phyloP scores from a whole-genome alignment of 2,797 vertebrate species.

The Alosa sapidissima region DNA sequence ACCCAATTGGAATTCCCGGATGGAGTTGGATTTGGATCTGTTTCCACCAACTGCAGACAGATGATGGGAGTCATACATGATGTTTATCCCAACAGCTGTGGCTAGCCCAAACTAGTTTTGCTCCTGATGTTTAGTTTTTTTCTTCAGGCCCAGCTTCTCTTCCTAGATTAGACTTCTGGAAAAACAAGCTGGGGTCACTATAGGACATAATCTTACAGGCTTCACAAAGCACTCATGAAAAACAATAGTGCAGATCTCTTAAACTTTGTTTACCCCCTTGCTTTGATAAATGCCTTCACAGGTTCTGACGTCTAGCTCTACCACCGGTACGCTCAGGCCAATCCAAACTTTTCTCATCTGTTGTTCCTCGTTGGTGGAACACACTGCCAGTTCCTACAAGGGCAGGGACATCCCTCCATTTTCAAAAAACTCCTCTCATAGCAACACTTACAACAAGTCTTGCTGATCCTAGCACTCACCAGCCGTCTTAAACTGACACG shows the following conservation, averaged over 20 bases:
- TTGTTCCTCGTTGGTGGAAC: too few species aligned
- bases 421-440: too few species aligned
- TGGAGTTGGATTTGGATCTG: conserved; percentile 5
- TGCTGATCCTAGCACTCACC: too few species aligned
- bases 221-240: background rate
- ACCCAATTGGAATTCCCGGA: background rate
- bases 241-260: background rate
- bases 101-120: background rate
- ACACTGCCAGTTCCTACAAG: too few species aligned
- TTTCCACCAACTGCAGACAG: background rate
- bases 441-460: too few species aligned
- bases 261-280: background rate
- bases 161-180: background rate
- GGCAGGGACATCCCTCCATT: too few species aligned
- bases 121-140: background rate
- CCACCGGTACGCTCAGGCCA: too few species aligned
- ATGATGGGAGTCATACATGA: background rate
- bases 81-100: conserved; percentile 16
- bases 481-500: too few species aligned
- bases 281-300: background rate
- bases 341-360: too few species aligned
- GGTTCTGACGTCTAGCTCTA: too few species aligned
- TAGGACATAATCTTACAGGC: background rate
- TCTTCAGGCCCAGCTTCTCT: background rate
- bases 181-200: conserved; percentile 16